These are phyloP conservation scores for Penaeus chinensis DNA, from an alignment of 1,140 invertebrate species.

Conservation along the genomic window DNA sequence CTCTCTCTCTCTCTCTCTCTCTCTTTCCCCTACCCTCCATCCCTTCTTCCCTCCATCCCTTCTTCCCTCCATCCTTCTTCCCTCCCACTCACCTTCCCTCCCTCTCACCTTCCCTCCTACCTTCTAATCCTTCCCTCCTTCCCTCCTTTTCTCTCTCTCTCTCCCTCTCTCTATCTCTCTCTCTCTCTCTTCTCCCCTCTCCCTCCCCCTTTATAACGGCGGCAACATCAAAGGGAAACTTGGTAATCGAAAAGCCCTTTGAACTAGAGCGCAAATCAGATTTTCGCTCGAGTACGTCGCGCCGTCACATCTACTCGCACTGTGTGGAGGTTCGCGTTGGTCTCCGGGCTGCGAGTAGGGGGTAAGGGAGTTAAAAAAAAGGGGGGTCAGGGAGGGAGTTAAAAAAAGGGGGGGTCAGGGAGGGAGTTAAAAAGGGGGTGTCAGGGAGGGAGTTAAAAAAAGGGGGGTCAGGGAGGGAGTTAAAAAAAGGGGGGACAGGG, in stretches of 20 bases:
- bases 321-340: constrained; percentile 32
- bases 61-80: background rate
- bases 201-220: constrained; percentile 58
- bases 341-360: background rate
- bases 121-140: background rate
- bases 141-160: background rate
- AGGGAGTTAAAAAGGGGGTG: too few species aligned
- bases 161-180: constrained; percentile 22
- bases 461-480: too few species aligned
- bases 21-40: too few species aligned
- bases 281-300: constrained; percentile 61
- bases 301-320: constrained; percentile 52
- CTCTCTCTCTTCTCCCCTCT: background rate
- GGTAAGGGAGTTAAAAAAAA: too few species aligned
- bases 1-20: background rate
- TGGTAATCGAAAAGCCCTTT: constrained; percentile 63
- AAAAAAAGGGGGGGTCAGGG: too few species aligned
- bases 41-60: too few species aligned
- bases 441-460: too few species aligned
- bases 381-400: too few species aligned
- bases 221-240: constrained; percentile 61
- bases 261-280: constrained; percentile 63
- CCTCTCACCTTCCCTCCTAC: background rate
- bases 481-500: too few species aligned
- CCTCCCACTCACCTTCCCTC: background rate